Conservation (phyloP, 2,113 vertebrate genomes). For the Eulemur macaco region DNA sequence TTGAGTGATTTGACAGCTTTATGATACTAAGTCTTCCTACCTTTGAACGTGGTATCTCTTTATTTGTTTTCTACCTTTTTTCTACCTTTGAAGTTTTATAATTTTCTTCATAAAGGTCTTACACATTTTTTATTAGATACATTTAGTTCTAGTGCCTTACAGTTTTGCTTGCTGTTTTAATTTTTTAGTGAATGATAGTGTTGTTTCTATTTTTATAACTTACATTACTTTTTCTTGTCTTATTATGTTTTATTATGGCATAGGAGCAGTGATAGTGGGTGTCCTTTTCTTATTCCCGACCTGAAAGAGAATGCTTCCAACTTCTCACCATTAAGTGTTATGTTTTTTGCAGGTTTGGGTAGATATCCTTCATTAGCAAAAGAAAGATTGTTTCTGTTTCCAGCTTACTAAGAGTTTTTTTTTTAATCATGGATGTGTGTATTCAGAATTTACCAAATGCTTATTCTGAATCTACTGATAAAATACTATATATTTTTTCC, state of each 20-base stretch:
- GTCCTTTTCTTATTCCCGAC: neutral
- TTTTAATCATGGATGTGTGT: neutral
- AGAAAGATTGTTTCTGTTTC: neutral
- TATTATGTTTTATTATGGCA: conserved; percentile 3
- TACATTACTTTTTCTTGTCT: conserved; percentile 32
- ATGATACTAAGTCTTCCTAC: neutral
- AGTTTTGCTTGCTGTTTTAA: neutral
- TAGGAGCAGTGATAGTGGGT: neutral
- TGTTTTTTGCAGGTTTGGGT: neutral
- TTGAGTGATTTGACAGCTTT: conserved; percentile 23
- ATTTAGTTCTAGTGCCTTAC: neutral
- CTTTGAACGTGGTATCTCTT: neutral
- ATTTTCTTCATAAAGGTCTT: neutral
- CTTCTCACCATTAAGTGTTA: neutral
- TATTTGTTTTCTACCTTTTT: neutral
- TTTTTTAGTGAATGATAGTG: neutral
- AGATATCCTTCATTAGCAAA: neutral
- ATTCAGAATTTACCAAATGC: conserved; percentile 17
- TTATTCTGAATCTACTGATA: neutral
- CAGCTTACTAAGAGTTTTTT: neutral
- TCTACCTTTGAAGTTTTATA: neutral
- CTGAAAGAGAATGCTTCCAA: neutral
- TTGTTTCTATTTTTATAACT: conserved; percentile 9
- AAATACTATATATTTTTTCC: neutral
- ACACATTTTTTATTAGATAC: neutral